Evolutionary conservation across 2,888 invertebrate species (phyloP).

Genomic region (Drosophila recens): DNA sequence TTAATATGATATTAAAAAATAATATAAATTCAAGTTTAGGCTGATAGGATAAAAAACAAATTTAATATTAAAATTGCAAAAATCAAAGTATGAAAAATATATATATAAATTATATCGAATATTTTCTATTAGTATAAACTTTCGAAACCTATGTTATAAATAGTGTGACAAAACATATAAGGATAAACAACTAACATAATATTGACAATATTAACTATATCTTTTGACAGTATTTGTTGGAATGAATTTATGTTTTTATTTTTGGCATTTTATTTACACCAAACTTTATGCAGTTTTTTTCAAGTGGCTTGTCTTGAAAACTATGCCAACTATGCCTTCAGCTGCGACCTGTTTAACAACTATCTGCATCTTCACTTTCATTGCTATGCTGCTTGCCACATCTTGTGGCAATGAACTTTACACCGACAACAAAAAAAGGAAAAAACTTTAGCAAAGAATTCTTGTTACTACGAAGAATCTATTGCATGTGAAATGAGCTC

Average conservation of each 20-base stretch:
- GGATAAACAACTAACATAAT: not conserved
- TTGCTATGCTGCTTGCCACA: slow-evolving; percentile 27
- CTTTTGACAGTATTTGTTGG: not conserved
- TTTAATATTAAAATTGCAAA: too few species aligned
- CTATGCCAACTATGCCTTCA: slow-evolving; percentile 42
- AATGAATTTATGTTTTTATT: not conserved
- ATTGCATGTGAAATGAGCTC: slow-evolving; percentile 48
- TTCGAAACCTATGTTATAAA: too few species aligned
- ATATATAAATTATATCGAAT: too few species aligned
- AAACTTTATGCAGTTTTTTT: slow-evolving; percentile 14
- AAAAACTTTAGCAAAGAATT: slow-evolving; percentile 25
- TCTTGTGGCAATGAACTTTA: slow-evolving; percentile 71
- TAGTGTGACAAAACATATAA: not conserved
- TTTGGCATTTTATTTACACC: slow-evolving; percentile 26
- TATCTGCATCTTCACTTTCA: slow-evolving; percentile 75
- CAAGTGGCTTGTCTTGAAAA: slow-evolving; percentile 17
- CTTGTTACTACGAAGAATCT: slow-evolving; percentile 44
- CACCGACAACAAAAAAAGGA: slow-evolving; percentile 4
- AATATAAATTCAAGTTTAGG: too few species aligned
- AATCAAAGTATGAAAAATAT: too few species aligned
- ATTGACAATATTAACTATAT: not conserved
- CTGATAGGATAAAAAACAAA: too few species aligned
- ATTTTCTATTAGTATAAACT: too few species aligned
- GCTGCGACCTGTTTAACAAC: slow-evolving; percentile 55
- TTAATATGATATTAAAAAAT: too few species aligned